Evolutionary conservation across 2,113 vertebrate genomes (phyloP), one percentile per base, ranked within the genome.

Genomic region (Periophthalmus modestus): DNA sequence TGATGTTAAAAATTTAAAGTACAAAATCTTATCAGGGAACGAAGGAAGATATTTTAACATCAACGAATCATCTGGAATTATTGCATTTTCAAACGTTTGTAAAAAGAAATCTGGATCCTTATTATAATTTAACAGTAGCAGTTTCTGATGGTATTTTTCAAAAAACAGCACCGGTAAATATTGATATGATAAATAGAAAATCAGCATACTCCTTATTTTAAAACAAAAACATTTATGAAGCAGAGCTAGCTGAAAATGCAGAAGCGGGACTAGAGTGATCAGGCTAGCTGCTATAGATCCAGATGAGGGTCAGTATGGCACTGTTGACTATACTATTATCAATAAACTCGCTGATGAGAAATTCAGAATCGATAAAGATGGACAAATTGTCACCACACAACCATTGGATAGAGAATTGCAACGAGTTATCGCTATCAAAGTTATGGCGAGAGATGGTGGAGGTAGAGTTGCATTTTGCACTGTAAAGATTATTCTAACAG

Each of bases 111-210:
- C 75, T 97, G 77, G 94, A 96, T 12, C 88, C 96, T 0, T 95
- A 92, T 85, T 99, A 98, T 68, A 95, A 82, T 66, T 92, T 99
- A 73, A 95, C 94, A 0, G 95, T 99, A 59, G 95, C 96, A 2
- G 98, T 97, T 75, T 97, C 98, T 0, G 98, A 99, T 39, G 97
- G 98, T 0, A 95, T 98, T 57, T 99, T 97, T 83, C 95, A 94
- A 86, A 95, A 95, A 69, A 95, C 94, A 0, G 96, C 96, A 15
- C 96, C 96, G 0, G 96, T 99, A 18, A 97, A 95, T 57, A 97
- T 99, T 28, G 96, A 97, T 61, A 96, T 97, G 87, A 96, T 95
- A 19, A 95, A 95, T 66, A 95, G 92, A 82, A 39, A 99, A 99
- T 87, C 96, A 94, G 55, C 94, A 97, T 14, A 95, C 93, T 63